Conservation (phyloP, 35 echinoderm and acorn worm genomes). For the Heliocidaris erythrogramma region DNA sequence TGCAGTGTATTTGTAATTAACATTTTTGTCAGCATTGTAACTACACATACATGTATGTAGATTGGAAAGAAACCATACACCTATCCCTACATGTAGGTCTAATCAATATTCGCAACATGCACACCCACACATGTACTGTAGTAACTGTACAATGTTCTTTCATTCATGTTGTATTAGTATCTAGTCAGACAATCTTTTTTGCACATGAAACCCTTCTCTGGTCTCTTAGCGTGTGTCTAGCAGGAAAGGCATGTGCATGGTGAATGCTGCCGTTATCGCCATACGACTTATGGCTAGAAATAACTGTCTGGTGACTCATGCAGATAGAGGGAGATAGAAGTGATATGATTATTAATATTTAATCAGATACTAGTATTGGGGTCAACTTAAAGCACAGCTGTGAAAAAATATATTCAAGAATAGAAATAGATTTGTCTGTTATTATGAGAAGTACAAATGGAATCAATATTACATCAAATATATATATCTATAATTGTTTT, state of each 20-base stretch:
- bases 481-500: background rate
- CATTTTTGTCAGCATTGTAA: no score
- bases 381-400: background rate
- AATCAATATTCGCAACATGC: background rate
- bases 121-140: background rate
- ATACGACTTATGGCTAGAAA: background rate
- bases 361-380: background rate
- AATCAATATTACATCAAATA: background rate
- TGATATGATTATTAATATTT: constrained; percentile 16
- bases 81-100: background rate
- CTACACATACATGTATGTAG: background rate
- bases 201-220: background rate
- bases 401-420: background rate
- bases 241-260: background rate
- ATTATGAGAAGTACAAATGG: background rate
- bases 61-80: background rate
- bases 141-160: background rate
- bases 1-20: no score
- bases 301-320: background rate
- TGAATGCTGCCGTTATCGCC: background rate
- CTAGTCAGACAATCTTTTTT: background rate
- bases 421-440: background rate
- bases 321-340: background rate
- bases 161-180: background rate
- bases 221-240: background rate